Percentiles rank a stretch among this genome's conserved stretches.
These are phyloP conservation scores for Cryptoprocta ferox DNA, from an alignment of 2,797 vertebrate genomes.

Conservation along the genomic window DNA sequence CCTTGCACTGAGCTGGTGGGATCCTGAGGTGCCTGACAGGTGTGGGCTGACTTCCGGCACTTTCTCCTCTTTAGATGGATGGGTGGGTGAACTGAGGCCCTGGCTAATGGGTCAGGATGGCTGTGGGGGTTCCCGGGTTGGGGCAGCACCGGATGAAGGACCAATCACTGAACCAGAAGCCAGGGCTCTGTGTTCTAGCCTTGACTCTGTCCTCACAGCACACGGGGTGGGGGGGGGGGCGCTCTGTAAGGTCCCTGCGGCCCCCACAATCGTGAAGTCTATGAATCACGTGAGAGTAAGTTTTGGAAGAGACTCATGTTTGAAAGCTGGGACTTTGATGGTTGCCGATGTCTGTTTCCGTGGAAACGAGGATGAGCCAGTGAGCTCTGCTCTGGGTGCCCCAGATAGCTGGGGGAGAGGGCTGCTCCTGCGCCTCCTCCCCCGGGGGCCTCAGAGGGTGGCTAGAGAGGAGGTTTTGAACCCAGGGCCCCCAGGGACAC, in stretches of 20 bases:
- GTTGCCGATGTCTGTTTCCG: slow-evolving; percentile 75
- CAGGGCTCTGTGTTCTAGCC: not conserved
- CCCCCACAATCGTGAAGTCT: not conserved
- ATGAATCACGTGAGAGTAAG: slow-evolving; percentile 54
- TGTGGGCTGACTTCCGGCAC: not conserved
- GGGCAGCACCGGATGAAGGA: not conserved
- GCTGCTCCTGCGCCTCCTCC: not conserved
- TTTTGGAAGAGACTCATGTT: slow-evolving; percentile 73
- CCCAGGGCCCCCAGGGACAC: not conserved
- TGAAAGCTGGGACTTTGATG: slow-evolving; percentile 70
- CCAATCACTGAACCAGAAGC: not conserved
- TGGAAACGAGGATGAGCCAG: slow-evolving; percentile 70
- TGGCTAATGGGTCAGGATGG: too few relatives aligned
- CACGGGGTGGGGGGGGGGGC: not conserved
- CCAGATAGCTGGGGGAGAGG: slow-evolving; percentile 65
- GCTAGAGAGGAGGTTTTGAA: not conserved
- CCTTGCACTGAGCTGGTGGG: not conserved
- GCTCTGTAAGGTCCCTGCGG: not conserved
- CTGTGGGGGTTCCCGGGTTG: not conserved
- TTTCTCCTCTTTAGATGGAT: not conserved
- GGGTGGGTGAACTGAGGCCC: not conserved
- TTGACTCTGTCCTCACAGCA: not conserved
- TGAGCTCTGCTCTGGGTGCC: slow-evolving; percentile 62
- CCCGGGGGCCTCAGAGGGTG: fast-evolving
- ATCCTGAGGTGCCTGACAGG: not conserved